phyloP scores from a whole-genome alignment of 2,888 invertebrate genomes.

The Loripinus fragilis region DNA sequence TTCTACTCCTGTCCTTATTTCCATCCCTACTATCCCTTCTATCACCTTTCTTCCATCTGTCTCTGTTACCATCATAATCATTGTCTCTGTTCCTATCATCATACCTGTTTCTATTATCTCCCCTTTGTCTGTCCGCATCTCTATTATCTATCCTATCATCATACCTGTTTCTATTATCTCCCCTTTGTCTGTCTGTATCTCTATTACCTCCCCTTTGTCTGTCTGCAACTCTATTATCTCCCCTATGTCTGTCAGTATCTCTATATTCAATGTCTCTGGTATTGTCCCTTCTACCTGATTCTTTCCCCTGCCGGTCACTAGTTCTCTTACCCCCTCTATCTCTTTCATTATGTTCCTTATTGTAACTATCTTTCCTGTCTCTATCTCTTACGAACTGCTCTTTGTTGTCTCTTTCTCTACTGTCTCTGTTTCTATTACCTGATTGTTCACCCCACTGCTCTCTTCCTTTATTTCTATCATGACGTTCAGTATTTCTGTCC shows the following conservation, averaged over 20 bases:
- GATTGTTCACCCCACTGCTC: not conserved
- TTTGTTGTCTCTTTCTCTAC: conserved; percentile 29
- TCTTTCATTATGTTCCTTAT: conserved; percentile 29
- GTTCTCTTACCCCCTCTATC: conserved; percentile 40
- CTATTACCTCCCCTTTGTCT: no score
- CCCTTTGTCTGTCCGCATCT: conserved; percentile 36
- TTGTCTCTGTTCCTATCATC: conserved; percentile 18
- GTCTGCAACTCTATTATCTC: not conserved
- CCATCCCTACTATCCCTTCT: conserved; percentile 21
- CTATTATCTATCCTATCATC: conserved; percentile 15
- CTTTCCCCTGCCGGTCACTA: conserved; percentile 26
- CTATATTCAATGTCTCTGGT: not conserved
- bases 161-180: conserved; percentile 29
- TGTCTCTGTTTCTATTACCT: conserved; percentile 28
- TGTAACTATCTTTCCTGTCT: conserved; percentile 33
- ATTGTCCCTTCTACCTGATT: not conserved
- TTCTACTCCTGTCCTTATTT: conserved; percentile 24
- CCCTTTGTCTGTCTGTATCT: conserved; percentile 15
- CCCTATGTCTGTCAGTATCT: not conserved
- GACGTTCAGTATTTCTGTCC: conserved; percentile 13
- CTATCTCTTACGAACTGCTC: conserved; percentile 23
- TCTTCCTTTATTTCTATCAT: conserved; percentile 21
- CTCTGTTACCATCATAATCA: not conserved
- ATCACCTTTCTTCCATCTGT: conserved; percentile 28
- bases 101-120: conserved; percentile 29